phyloP scores from a whole-genome alignment of 2,888 invertebrate species.

The Plemyria rubiginata region DNA sequence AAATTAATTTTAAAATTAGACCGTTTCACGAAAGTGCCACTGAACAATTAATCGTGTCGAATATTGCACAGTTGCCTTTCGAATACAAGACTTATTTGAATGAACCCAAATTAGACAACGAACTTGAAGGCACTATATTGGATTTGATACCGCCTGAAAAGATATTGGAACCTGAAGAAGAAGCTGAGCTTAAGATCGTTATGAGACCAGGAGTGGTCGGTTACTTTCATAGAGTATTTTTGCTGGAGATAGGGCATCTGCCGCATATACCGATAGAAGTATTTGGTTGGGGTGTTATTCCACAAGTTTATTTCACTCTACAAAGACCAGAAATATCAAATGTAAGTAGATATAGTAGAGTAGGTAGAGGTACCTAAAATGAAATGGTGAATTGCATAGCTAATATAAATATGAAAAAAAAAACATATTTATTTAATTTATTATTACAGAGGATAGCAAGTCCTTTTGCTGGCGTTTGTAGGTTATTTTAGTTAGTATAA shows the following conservation, averaged over 20 bases:
- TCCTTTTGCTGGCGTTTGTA: background rate
- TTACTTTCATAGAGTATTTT: constrained; percentile 75
- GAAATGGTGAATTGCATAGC: background rate
- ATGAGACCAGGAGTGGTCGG: constrained; percentile 84
- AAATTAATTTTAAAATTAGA: constrained; percentile 74
- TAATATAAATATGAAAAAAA: no score
- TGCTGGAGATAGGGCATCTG: constrained; percentile 83
- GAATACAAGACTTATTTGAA: constrained; percentile 71
- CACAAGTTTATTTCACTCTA: constrained; percentile 83
- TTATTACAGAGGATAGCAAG: no score
- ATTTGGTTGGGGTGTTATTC: constrained; percentile 84
- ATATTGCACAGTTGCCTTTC: constrained; percentile 77
- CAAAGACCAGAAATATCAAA: constrained; percentile 66
- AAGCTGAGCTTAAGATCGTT: constrained; percentile 69
- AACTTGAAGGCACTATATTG: constrained; percentile 73
- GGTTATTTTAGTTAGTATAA: background rate
- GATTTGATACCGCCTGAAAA: constrained; percentile 74
- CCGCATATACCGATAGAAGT: constrained; percentile 82
- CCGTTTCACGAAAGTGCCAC: constrained; percentile 71
- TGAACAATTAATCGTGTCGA: constrained; percentile 70
- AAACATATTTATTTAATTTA: no score
- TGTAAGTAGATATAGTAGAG: constrained; percentile 46
- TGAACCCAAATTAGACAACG: constrained; percentile 61
- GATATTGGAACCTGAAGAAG: constrained; percentile 67
- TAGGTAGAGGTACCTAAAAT: no score